Conservation (phyloP, 2,888 invertebrate species). For the Diadromus collaris region DNA sequence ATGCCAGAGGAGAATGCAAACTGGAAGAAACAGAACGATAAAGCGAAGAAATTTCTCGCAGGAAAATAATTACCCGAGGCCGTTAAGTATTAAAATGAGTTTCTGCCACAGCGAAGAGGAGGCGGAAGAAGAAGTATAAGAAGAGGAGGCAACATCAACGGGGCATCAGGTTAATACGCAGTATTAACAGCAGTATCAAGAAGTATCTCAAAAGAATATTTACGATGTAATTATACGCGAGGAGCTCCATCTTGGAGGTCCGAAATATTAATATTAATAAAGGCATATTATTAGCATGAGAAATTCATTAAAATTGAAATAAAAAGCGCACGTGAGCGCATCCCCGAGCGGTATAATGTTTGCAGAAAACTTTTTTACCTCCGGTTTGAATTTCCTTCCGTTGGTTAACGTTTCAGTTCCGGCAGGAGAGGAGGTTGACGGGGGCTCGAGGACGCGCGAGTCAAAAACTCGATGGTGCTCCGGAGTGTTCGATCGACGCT, state of each 20-base stretch:
- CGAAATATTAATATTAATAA: constrained; percentile 43
- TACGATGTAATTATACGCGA: constrained; percentile 47
- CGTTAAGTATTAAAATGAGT: constrained; percentile 51
- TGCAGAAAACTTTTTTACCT: background rate
- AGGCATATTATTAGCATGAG: constrained; percentile 35
- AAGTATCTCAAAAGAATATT: constrained; percentile 48
- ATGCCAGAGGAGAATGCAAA: constrained; percentile 9
- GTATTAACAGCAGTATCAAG: background rate
- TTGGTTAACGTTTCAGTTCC: background rate
- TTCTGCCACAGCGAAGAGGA: background rate
- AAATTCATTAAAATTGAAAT: constrained; percentile 25
- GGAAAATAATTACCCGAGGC: constrained; percentile 40
- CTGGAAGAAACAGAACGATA: constrained; percentile 5
- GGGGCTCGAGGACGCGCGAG: background rate
- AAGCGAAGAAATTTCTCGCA: background rate
- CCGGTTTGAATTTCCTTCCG: background rate
- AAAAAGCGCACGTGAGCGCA: background rate
- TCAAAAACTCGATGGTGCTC: constrained; percentile 32
- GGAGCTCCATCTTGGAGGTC: background rate
- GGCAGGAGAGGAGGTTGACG: background rate
- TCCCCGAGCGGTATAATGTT: background rate
- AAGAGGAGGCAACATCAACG: constrained; percentile 16
- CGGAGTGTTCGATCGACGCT: constrained; percentile 2
- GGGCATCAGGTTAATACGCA: no score
- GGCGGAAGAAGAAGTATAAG: background rate